Evolutionary conservation across 2,113 vertebrate genomes (phyloP).

Genomic region (Heterotis niloticus): DNA sequence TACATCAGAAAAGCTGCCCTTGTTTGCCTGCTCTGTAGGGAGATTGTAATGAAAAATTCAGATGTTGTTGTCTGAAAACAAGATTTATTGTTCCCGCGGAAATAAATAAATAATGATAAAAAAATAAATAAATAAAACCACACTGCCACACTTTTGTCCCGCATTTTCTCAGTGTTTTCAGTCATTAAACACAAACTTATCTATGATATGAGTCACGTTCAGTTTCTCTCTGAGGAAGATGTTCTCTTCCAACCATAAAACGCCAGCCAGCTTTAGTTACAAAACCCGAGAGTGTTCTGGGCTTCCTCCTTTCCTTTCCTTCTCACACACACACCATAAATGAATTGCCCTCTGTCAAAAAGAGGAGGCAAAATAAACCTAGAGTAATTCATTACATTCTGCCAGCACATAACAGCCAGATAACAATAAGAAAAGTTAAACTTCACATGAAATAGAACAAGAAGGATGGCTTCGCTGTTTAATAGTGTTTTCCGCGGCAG

Average conservation of each 20-base stretch:
- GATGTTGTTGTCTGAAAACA: neutral
- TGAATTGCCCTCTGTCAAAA: neutral
- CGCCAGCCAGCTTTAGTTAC: neutral
- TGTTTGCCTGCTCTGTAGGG: neutral
- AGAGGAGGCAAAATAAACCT: neutral
- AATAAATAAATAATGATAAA: too few species aligned
- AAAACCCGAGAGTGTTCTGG: neutral
- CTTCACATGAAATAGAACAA: neutral
- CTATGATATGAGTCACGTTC: neutral
- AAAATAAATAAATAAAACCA: too few species aligned
- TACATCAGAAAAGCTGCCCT: neutral
- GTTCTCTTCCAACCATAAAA: neutral
- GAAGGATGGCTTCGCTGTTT: neutral
- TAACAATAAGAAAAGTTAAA: slow-evolving; percentile 6
- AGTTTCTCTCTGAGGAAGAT: neutral
- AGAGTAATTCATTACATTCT: neutral
- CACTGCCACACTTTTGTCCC: neutral
- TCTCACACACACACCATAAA: neutral
- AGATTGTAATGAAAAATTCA: neutral
- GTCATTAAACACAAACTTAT: neutral
- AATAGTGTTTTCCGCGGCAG: neutral
- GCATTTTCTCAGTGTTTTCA: neutral
- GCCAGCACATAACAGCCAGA: neutral
- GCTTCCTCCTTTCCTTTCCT: neutral
- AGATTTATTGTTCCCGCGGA: neutral